A percentile compares a stretch with the other conserved stretches of the same genome.
These are phyloP conservation scores for Lamellibrachia satsuma DNA, from an alignment of 2,888 invertebrate species.

Conservation along the genomic window DNA sequence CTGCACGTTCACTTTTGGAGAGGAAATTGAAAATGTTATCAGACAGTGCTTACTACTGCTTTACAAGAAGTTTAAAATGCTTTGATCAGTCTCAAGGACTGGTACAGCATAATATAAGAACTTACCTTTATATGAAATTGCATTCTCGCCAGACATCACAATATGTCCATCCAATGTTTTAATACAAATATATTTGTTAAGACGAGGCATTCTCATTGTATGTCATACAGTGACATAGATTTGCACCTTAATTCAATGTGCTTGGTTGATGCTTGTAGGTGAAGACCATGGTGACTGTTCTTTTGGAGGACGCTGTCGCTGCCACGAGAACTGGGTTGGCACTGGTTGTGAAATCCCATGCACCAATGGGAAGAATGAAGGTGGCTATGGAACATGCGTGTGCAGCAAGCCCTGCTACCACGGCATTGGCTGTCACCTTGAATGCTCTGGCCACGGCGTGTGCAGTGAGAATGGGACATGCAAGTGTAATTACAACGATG, in stretches of 20 bases:
- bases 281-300: slow-evolving; percentile 36
- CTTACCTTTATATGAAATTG: too few relatives aligned
- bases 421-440: slow-evolving; percentile 47
- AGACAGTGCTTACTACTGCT: too few relatives aligned
- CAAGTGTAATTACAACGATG: slow-evolving; percentile 46
- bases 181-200: not conserved
- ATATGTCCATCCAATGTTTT: too few relatives aligned
- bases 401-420: slow-evolving; percentile 42
- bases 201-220: not conserved
- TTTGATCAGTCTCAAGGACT: too few relatives aligned
- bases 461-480: slow-evolving; percentile 44
- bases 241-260: not conserved
- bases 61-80: too few relatives aligned
- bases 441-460: slow-evolving; percentile 45
- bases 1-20: too few relatives aligned
- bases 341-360: slow-evolving; percentile 47
- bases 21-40: too few relatives aligned
- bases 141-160: too few relatives aligned
- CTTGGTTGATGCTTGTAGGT: not conserved
- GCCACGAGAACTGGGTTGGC: slow-evolving; percentile 44
- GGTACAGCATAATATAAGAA: too few relatives aligned
- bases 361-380: slow-evolving; percentile 41
- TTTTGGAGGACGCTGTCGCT: slow-evolving; percentile 44
- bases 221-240: not conserved
- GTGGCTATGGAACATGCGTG: slow-evolving; percentile 42